Evolutionary conservation across 2,113 vertebrate species (phyloP).

Genomic region (Rhea americana): DNA sequence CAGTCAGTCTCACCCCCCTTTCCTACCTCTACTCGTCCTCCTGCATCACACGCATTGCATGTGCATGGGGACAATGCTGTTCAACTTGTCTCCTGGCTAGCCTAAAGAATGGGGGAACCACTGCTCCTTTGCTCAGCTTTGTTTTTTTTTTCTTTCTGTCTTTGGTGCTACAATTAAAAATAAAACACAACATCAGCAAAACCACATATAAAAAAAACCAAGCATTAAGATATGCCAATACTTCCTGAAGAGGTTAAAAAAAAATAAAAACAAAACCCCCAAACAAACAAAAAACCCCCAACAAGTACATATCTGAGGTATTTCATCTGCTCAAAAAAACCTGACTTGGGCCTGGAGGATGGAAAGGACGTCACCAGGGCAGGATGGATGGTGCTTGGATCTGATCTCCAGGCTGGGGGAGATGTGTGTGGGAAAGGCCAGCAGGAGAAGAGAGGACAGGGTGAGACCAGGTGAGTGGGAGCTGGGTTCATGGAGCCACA

Average conservation of each 20-base stretch:
- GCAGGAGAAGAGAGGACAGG: background rate
- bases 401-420: background rate
- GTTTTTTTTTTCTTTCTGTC: slow-evolving; percentile 34
- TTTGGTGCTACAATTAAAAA: slow-evolving; percentile 77
- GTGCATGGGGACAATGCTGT: background rate
- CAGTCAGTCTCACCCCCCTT: background rate
- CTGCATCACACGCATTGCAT: background rate
- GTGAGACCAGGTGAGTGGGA: background rate
- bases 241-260: slow-evolving; percentile 77
- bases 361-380: slow-evolving; percentile 40
- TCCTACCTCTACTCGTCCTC: slow-evolving; percentile 3
- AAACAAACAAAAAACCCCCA: slow-evolving; percentile 49
- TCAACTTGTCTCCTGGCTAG: background rate
- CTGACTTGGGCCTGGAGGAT: slow-evolving; percentile 42
- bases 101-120: background rate
- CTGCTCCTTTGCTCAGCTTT: slow-evolving; percentile 40
- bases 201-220: slow-evolving; percentile 69
- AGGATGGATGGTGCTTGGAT: background rate
- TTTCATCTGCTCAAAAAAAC: slow-evolving; percentile 74
- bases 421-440: background rate
- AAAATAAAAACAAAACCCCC: slow-evolving; percentile 26
- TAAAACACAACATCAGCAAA: slow-evolving; percentile 70
- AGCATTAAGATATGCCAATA: slow-evolving; percentile 77
- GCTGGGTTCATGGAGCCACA: background rate
- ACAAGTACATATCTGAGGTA: slow-evolving; percentile 81